Percentiles rank a stretch among this genome's conserved stretches.
Conservation (phyloP, 2,888 invertebrate species). For the Stenodema calcarata region DNA sequence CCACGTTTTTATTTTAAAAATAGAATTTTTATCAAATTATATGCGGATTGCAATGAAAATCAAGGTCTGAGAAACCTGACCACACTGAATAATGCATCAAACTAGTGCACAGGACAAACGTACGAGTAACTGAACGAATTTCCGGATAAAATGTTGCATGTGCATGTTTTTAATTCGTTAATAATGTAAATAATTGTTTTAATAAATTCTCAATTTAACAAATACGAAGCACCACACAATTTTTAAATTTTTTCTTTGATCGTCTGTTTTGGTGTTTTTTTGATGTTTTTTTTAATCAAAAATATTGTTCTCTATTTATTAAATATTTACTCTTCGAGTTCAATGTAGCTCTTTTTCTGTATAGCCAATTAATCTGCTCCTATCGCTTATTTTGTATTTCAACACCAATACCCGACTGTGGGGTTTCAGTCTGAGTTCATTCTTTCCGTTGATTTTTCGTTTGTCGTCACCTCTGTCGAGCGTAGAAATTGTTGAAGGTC, state of each 20-base stretch:
- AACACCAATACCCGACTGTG: not conserved
- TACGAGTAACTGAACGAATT: not conserved
- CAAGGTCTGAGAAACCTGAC: not conserved
- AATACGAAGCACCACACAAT: constrained; percentile 11
- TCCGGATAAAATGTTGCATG: constrained; percentile 12
- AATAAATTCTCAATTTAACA: not conserved
- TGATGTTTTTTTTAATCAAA: not conserved
- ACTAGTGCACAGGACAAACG: not conserved
- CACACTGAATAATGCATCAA: not conserved
- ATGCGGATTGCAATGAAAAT: not conserved
- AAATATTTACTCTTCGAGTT: not conserved
- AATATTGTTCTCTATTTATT: not conserved
- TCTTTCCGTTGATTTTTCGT: not conserved
- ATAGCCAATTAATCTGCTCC: not conserved
- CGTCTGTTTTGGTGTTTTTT: constrained; percentile 19
- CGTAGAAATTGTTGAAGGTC: not conserved
- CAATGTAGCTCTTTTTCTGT: not conserved
- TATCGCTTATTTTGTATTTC: not conserved
- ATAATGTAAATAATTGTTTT: constrained; percentile 8
- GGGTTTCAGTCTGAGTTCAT: not conserved
- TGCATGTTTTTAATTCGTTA: constrained; percentile 10
- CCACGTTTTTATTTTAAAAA: not conserved
- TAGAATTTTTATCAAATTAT: not conserved
- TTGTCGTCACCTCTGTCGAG: constrained; percentile 47
- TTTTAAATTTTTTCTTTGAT: not conserved